Evolutionary conservation across 2,888 invertebrate genomes (phyloP).

Genomic region (Ethmia dodecea): DNA sequence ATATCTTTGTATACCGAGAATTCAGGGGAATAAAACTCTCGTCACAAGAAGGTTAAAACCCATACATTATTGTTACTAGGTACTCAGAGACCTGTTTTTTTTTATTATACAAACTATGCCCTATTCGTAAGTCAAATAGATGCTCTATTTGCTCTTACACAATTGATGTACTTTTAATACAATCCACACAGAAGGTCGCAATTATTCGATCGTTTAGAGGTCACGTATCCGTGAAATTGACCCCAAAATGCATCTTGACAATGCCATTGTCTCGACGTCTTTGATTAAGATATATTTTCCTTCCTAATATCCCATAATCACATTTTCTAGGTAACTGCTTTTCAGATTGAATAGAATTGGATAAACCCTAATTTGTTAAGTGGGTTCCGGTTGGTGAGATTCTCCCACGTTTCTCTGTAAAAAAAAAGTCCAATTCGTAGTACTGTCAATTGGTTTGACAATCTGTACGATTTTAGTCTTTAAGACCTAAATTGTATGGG

Average conservation of each 20-base stretch:
- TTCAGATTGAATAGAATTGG: constrained; percentile 20
- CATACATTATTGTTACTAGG: too few species aligned
- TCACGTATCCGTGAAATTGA: constrained; percentile 12
- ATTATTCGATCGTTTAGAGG: background rate
- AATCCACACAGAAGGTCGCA: too few species aligned
- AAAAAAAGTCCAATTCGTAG: constrained; percentile 23
- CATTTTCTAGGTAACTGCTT: constrained; percentile 10
- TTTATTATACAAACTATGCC: too few species aligned
- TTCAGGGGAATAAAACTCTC: too few species aligned
- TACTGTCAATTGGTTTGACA: constrained; percentile 20
- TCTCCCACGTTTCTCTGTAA: constrained; percentile 58
- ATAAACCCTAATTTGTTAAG: constrained; percentile 19
- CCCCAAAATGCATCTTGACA: constrained; percentile 25
- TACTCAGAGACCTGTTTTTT: too few species aligned
- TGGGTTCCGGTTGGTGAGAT: constrained; percentile 39
- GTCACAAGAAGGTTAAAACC: too few species aligned
- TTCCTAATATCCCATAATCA: constrained; percentile 20
- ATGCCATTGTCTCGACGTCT: constrained; percentile 17
- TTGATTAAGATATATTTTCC: constrained; percentile 19
- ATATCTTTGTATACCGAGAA: too few species aligned
- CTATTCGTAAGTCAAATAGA: too few species aligned
- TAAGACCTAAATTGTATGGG: constrained; percentile 20
- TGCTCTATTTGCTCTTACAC: too few species aligned
- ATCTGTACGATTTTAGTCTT: constrained; percentile 25
- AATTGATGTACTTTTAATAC: too few species aligned